Evolutionary conservation across 2,113 vertebrate genomes (phyloP), one percentile per base, ranked within the genome.

Genomic region (Oenanthe oenanthe): DNA sequence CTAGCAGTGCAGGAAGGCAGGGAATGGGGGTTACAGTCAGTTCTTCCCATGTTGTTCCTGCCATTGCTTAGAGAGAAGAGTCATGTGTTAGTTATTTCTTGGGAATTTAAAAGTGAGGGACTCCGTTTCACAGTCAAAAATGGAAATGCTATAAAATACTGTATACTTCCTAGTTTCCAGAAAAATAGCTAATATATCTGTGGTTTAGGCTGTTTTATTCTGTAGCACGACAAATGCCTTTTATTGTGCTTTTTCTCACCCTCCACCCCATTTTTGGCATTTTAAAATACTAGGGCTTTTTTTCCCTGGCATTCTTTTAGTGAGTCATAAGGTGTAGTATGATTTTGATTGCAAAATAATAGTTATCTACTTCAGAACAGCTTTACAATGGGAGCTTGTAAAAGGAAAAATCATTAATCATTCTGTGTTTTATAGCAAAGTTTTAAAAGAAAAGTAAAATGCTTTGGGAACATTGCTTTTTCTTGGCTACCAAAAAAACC

Each of bases 271-370:
- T 62, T 66, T 82, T 32, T 88, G 17, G 25, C 53, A 50, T 76
- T 93, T 95, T 80, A 31, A 72, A 91, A 62, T 54, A 15, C 32
- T 76, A n/a, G 45, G 13, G 12, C 25, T 53, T 95, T 85, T 88
- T 88, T 92, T 9, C 19, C 4, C 12, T 76, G 70, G 61, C 36
- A 62, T 84, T 88, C 20, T 76, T 93, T 58, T 25, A 85, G 67
- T 92, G 83, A 93, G 40, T 95, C 79, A 51, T 53, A 36, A 50
- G 10, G 16, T 28, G 4, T 76, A 73, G 75, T 65, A 53, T 53
- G 79, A 62, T 68, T 84, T 80, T 93, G 83, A 92, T 92, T 83
- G 62, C 58, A 91, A 88, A 78, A 95, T 88, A 79, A 53, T 82
- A 92, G 28, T 85, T 76, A 92, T 80, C n/a, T 86, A 14, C 21